Conservation (phyloP, 2,113 vertebrate genomes). For the Nycticebus coucang region DNA sequence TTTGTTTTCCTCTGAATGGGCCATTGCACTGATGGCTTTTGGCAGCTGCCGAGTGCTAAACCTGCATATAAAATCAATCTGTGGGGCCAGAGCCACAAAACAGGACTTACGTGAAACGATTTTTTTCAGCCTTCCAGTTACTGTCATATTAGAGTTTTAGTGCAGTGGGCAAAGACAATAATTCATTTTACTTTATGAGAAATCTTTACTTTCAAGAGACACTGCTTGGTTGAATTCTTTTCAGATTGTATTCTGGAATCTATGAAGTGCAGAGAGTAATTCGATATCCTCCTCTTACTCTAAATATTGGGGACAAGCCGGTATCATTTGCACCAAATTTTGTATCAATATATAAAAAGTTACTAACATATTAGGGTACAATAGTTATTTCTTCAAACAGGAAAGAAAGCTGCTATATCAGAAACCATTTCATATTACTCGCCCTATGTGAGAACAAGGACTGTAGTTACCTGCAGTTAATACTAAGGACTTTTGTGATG, state of each 20-base stretch:
- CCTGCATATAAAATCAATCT: constrained; percentile 69
- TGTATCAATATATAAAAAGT: background rate
- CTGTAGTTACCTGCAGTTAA: background rate
- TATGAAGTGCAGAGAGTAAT: constrained; percentile 21
- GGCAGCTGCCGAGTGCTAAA: constrained; percentile 66
- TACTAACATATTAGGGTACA: background rate
- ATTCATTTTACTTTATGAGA: constrained; percentile 67
- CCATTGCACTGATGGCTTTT: constrained; percentile 64
- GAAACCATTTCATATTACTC: background rate
- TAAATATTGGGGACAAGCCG: background rate
- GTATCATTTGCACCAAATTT: background rate
- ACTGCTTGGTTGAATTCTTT: constrained; percentile 66
- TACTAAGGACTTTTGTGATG: background rate
- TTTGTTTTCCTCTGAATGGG: constrained; percentile 69
- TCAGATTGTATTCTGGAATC: constrained; percentile 30
- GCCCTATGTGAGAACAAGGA: background rate
- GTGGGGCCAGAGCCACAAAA: constrained; percentile 33
- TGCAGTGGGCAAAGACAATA: constrained; percentile 49
- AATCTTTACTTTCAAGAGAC: constrained; percentile 66
- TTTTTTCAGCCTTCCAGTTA: constrained; percentile 44
- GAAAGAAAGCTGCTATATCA: background rate
- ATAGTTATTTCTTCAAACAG: background rate
- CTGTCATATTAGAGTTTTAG: constrained; percentile 45
- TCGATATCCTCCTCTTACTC: background rate
- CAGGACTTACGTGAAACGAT: constrained; percentile 26